These are phyloP conservation scores for Takifugu bimaculatus DNA, from an alignment of 2,113 vertebrate species.

Conservation along the genomic window DNA sequence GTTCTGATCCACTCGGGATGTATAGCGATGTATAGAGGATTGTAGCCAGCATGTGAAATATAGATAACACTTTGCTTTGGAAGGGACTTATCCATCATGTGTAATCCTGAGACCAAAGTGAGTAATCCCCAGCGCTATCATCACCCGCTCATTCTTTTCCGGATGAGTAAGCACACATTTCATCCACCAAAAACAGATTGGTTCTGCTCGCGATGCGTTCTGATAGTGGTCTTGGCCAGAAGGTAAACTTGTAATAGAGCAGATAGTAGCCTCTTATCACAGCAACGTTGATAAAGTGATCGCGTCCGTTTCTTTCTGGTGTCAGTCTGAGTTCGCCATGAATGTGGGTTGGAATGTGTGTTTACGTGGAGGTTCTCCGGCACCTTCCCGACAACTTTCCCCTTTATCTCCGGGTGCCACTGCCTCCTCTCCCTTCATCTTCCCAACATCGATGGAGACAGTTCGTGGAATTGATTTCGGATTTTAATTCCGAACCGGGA, in stretches of 20 bases:
- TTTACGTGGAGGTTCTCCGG: not conserved
- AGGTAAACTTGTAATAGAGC: conserved; percentile 14
- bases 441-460: conserved; percentile 32
- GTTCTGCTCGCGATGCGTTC: conserved; percentile 11
- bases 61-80: conserved; percentile 49
- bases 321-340: not conserved
- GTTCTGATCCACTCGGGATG: conserved; percentile 25
- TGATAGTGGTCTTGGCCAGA: conserved; percentile 11
- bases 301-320: not conserved
- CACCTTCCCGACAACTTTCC: conserved; percentile 15
- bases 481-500: conserved; percentile 26
- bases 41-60: conserved; percentile 30
- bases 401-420: conserved; percentile 22
- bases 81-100: conserved; percentile 45
- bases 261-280: conserved; percentile 5
- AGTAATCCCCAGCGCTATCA: conserved; percentile 47
- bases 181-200: conserved; percentile 21
- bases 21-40: conserved; percentile 37
- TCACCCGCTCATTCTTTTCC: conserved; percentile 20
- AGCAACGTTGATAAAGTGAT: not conserved
- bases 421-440: conserved; percentile 32
- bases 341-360: not conserved
- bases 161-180: conserved; percentile 34
- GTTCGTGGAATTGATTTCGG: conserved; percentile 46
- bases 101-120: conserved; percentile 56